These are phyloP conservation scores for Antedon mediterranea DNA, from an alignment of 53 echinoderm and acorn worm genomes.

Conservation along the genomic window DNA sequence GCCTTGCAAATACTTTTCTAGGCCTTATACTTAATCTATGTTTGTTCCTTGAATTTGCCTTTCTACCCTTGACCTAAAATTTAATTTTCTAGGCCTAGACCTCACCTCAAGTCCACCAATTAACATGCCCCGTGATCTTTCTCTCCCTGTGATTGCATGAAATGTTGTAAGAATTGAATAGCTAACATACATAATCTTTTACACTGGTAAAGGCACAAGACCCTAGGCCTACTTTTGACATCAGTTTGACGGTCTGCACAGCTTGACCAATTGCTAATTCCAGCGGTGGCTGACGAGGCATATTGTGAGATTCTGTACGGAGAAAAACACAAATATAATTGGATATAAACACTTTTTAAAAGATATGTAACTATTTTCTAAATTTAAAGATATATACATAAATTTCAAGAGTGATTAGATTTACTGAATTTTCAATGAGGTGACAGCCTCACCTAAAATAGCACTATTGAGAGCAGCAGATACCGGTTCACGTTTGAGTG, in stretches of 20 bases:
- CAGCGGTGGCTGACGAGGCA: slow-evolving; percentile 89
- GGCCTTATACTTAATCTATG: too few species aligned
- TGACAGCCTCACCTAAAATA: slow-evolving; percentile 69
- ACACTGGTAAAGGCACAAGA: slow-evolving; percentile 97
- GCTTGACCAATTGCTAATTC: slow-evolving; percentile 90
- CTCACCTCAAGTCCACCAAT: too few species aligned
- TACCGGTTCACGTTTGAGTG: slow-evolving; percentile 93
- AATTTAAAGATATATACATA: too few species aligned
- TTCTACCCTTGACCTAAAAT: neutral
- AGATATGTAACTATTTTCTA: too few species aligned
- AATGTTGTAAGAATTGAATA: neutral
- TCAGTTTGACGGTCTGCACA: slow-evolving; percentile 82
- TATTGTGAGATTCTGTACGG: slow-evolving; percentile 90
- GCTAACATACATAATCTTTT: slow-evolving; percentile 86
- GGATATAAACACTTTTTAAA: too few species aligned
- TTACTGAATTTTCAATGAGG: too few species aligned
- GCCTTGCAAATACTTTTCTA: too few species aligned
- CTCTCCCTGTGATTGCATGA: neutral
- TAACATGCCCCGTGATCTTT: neutral
- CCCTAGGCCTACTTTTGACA: slow-evolving; percentile 94
- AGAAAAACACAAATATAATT: too few species aligned
- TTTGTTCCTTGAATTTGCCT: too few species aligned
- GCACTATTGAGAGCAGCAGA: slow-evolving; percentile 99
- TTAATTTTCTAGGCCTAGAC: neutral
- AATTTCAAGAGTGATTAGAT: too few species aligned